Percentiles rank a stretch among this genome's conserved stretches.
Evolutionary conservation across 2,888 invertebrate species (phyloP).

Genomic region (Blastobasis adustella): DNA sequence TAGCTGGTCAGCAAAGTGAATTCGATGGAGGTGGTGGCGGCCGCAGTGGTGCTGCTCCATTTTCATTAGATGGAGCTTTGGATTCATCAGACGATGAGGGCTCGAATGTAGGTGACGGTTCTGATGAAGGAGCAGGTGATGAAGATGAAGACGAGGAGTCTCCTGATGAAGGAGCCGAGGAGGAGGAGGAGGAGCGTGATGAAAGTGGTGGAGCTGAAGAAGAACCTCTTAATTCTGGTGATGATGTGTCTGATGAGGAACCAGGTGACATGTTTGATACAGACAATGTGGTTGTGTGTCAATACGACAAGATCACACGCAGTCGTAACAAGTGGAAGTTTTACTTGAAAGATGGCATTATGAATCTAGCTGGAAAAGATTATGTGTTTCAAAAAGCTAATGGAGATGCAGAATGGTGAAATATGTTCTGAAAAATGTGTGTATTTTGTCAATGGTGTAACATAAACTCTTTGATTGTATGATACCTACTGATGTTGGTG

Average conservation of each 20-base stretch:
- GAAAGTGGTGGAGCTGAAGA: constrained; percentile 79
- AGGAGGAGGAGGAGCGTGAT: constrained; percentile 81
- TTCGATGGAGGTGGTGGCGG: constrained; percentile 68
- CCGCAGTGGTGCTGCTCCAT: constrained; percentile 53
- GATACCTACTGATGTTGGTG: constrained; percentile 27
- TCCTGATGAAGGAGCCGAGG: constrained; percentile 77
- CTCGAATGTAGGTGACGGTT: constrained; percentile 71
- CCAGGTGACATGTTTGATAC: constrained; percentile 97
- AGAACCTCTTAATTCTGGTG: constrained; percentile 96
- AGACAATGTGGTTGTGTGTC: constrained; percentile 99
- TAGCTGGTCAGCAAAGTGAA: constrained; percentile 70
- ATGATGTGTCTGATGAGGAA: constrained; percentile 98
- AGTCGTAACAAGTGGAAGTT: constrained; percentile 99
- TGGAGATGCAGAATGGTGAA: constrained; percentile 99
- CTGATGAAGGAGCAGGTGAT: constrained; percentile 82
- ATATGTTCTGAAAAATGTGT: constrained; percentile 31
- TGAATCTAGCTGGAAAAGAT: constrained; percentile 98
- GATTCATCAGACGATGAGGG: constrained; percentile 86
- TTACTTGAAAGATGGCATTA: constrained; percentile 98
- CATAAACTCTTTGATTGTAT: constrained; percentile 34
- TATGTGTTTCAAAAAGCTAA: constrained; percentile 99
- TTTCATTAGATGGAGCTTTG: constrained; percentile 77
- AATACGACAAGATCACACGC: constrained; percentile 99
- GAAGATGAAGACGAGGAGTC: constrained; percentile 87
- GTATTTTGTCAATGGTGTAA: constrained; percentile 50